These are phyloP conservation scores for Tricholaema leucomelas DNA, from an alignment of 2,113 vertebrate species.

Conservation along the genomic window DNA sequence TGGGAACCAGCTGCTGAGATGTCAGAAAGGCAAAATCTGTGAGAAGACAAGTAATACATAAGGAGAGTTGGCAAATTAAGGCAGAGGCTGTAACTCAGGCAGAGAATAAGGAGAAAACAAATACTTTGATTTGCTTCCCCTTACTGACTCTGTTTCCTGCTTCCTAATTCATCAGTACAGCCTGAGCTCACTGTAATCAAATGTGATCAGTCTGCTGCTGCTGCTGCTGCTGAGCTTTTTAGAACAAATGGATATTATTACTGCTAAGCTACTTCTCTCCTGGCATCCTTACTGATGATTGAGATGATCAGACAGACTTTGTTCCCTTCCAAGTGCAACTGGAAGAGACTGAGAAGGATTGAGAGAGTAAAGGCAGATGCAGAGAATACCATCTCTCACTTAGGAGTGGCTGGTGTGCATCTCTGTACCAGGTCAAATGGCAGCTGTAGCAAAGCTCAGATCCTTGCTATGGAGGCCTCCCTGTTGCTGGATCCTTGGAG, in stretches of 20 bases:
- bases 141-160: not conserved
- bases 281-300: not conserved
- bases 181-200: not conserved
- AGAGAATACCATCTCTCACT: not conserved
- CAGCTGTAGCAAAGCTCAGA: not conserved
- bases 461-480: not conserved
- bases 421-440: not conserved
- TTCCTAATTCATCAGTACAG: not conserved
- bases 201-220: not conserved
- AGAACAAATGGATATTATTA: not conserved
- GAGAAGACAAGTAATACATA: not conserved
- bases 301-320: not conserved
- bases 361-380: not conserved
- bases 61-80: constrained; percentile 16
- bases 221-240: not conserved
- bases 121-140: not conserved
- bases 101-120: not conserved
- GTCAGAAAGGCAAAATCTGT: constrained; percentile 24
- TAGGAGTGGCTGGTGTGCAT: not conserved
- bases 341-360: not conserved
- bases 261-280: not conserved
- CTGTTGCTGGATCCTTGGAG: not conserved
- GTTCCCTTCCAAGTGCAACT: not conserved
- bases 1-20: constrained; percentile 57
- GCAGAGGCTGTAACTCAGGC: constrained; percentile 1